These are phyloP conservation scores for Marisa cornuarietis DNA, from an alignment of 1,140 invertebrate genomes.

Conservation along the genomic window DNA sequence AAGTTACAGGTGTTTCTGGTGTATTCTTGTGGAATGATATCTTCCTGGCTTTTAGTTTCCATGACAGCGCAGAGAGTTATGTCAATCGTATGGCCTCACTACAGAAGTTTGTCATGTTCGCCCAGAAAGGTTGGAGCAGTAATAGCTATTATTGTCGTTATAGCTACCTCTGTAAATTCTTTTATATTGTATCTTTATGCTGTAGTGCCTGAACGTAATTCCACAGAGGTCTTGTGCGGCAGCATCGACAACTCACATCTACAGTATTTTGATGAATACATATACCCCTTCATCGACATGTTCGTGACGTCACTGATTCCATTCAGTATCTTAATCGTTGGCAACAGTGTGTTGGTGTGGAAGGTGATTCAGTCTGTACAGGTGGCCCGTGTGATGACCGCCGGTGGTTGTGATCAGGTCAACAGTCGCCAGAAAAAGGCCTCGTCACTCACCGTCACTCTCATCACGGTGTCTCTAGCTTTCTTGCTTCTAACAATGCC, in stretches of 20 bases:
- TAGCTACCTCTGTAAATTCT: no score
- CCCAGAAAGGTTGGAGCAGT: background rate
- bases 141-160: no score
- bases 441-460: conserved; percentile 1
- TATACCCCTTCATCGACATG: conserved; percentile 22
- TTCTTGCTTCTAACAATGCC: background rate
- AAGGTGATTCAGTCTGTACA: conserved; percentile 16
- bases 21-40: conserved; percentile 2
- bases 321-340: conserved; percentile 18
- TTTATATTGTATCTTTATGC: no score
- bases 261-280: background rate
- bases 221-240: background rate
- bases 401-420: background rate
- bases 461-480: background rate
- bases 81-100: background rate
- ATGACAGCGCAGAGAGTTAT: conserved; percentile 11
- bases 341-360: conserved; percentile 25
- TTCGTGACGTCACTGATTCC: conserved; percentile 21
- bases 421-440: background rate
- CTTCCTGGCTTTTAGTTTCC: background rate
- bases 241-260: background rate
- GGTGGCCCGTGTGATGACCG: background rate
- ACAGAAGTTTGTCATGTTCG: background rate
- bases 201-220: no score
- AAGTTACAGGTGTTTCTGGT: conserved; percentile 11